Percentiles rank a stretch among this genome's conserved stretches.
Conservation (phyloP, 2,113 vertebrate genomes). For the Rutilus rutilus region DNA sequence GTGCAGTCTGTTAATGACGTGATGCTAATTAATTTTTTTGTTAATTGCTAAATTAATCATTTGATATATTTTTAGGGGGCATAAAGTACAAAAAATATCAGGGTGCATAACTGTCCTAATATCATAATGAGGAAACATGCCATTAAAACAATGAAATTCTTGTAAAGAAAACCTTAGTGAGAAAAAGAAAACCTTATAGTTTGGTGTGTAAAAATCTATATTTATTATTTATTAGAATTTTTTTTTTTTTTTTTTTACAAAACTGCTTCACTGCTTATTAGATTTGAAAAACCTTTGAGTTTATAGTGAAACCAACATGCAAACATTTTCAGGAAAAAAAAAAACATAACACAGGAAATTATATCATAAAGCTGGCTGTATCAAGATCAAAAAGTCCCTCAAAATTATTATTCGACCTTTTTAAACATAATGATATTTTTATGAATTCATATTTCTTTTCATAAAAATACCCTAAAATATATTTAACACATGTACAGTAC, state of each 20-base stretch:
- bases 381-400: no score
- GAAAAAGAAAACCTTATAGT: no score
- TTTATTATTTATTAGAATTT: not conserved
- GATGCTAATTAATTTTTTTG: not conserved
- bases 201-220: not conserved
- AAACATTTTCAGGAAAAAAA: no score
- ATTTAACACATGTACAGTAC: not conserved
- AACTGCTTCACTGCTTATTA: not conserved
- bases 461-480: not conserved
- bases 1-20: not conserved
- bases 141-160: not conserved
- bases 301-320: not conserved
- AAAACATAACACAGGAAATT: not conserved
- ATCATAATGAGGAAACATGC: not conserved
- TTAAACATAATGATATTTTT: not conserved
- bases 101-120: not conserved
- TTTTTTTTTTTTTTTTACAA: not conserved
- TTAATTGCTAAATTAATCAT: not conserved
- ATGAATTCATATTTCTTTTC: not conserved
- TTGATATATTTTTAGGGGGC: not conserved
- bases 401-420: no score
- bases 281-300: not conserved
- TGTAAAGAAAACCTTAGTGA: not conserved
- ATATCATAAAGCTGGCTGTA: no score
- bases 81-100: not conserved